Evolutionary conservation across 2,888 invertebrate species (phyloP).

Genomic region (Eristalis intricaria): DNA sequence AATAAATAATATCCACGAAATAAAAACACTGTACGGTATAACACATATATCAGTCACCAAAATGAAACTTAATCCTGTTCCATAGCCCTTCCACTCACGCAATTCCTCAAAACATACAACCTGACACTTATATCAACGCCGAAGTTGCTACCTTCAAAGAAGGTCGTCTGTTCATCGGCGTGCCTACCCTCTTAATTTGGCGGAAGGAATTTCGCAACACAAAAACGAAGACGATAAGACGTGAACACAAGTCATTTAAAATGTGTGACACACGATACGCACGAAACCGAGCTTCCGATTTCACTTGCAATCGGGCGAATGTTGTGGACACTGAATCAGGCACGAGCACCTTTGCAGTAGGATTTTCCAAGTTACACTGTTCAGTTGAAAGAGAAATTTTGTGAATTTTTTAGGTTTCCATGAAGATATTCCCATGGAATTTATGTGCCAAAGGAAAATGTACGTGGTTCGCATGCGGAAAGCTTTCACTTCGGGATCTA

Average conservation of each 20-base stretch:
- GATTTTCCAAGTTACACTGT: constrained; percentile 65
- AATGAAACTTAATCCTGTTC: constrained; percentile 23
- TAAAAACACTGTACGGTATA: too few species aligned
- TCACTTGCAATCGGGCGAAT: constrained; percentile 19
- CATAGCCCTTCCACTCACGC: constrained; percentile 3
- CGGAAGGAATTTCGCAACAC: constrained; percentile 15
- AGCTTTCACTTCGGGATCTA: constrained; percentile 41
- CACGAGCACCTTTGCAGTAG: constrained; percentile 64
- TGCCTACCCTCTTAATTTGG: constrained; percentile 5
- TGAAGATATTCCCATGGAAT: constrained; percentile 41
- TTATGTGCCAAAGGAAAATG: constrained; percentile 19
- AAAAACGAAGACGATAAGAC: constrained; percentile 15
- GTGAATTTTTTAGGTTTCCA: constrained; percentile 59
- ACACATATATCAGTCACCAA: not conserved
- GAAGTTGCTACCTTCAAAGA: constrained; percentile 11
- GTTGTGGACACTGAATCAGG: constrained; percentile 25
- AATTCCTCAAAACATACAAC: constrained; percentile 36
- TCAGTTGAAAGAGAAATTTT: constrained; percentile 60
- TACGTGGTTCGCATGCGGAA: constrained; percentile 52
- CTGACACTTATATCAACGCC: constrained; percentile 19
- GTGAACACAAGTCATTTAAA: constrained; percentile 40
- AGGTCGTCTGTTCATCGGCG: constrained; percentile 31
- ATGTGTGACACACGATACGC: constrained; percentile 49
- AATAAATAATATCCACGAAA: not conserved
- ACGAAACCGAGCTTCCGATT: constrained; percentile 49